These are phyloP conservation scores for Tachysurus fulvidraco DNA, from an alignment of 2,113 vertebrate genomes.

Conservation along the genomic window DNA sequence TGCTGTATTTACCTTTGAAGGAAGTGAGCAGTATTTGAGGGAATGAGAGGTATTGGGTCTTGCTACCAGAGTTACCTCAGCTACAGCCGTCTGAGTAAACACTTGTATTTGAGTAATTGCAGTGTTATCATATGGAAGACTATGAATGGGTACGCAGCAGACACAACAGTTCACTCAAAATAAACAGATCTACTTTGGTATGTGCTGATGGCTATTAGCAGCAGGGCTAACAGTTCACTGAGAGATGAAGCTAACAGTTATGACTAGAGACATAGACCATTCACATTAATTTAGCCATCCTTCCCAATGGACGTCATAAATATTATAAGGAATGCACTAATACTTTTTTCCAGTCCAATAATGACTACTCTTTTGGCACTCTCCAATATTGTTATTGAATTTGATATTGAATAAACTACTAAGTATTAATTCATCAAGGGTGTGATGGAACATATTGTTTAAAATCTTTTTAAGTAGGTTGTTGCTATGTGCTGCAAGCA, in stretches of 20 bases:
- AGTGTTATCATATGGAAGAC: conserved; percentile 41
- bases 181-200: conserved; percentile 36
- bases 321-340: neutral
- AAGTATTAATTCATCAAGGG: neutral
- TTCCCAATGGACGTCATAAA: neutral
- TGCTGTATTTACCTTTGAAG: conserved; percentile 15
- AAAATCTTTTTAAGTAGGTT: neutral
- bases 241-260: conserved; percentile 11
- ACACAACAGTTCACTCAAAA: conserved; percentile 39
- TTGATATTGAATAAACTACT: neutral
- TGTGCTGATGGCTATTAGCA: conserved; percentile 10
- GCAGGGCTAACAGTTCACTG: conserved; percentile 16
- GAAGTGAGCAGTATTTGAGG: neutral
- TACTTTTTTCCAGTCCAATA: neutral
- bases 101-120: conserved; percentile 40
- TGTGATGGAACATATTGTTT: neutral
- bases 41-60: conserved; percentile 9
- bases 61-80: conserved; percentile 28
- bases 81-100: conserved; percentile 40
- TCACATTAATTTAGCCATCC: neutral
- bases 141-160: conserved; percentile 34
- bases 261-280: neutral
- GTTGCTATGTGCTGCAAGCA: neutral
- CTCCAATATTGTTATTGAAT: neutral
- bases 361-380: neutral